Evolutionary conservation across 2,797 vertebrate species (phyloP).

Genomic region (Cercopithecus diana): DNA sequence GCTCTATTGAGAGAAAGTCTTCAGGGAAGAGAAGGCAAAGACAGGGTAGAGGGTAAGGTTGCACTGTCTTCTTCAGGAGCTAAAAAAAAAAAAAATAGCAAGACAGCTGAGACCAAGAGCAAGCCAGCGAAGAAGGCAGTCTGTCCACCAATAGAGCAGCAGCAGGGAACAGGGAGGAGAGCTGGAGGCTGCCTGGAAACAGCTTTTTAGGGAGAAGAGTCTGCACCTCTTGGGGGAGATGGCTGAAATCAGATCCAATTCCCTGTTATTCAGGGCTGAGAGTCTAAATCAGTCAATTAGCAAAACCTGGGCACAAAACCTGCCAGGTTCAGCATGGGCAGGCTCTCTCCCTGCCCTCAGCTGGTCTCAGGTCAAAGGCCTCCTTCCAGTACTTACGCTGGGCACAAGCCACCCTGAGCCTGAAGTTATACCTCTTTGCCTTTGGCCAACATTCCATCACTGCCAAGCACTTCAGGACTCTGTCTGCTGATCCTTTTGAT

Average conservation of each 20-base stretch:
- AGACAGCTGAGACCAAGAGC: neutral
- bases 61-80: neutral
- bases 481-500: neutral
- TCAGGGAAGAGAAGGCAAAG: neutral
- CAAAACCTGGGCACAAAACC: neutral
- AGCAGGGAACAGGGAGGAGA: neutral
- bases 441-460: neutral
- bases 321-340: neutral
- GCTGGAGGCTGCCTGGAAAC: neutral
- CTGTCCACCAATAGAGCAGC: neutral
- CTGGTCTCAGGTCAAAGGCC: neutral
- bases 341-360: neutral
- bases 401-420: neutral
- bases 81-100: neutral
- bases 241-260: constrained; percentile 27
- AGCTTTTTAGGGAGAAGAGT: neutral
- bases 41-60: neutral
- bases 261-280: neutral
- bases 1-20: neutral
- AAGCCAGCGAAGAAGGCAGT: neutral
- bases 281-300: neutral
- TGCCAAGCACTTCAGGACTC: neutral
- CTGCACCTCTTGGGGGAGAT: neutral
- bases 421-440: neutral
- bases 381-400: neutral